Conservation (phyloP, 2,113 vertebrate genomes). For the Neogale vison region DNA sequence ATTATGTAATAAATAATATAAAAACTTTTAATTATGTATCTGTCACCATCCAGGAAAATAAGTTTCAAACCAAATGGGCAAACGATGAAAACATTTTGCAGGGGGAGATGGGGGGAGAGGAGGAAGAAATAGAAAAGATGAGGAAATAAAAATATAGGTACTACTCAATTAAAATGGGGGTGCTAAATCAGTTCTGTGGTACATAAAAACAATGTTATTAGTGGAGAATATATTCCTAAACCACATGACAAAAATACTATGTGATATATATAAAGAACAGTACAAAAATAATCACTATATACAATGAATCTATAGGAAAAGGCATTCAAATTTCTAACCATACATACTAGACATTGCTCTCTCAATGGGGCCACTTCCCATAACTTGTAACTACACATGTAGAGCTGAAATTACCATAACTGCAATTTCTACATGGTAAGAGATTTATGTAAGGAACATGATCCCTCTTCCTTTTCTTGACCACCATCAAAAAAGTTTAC, state of each 20-base stretch:
- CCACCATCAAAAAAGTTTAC: neutral
- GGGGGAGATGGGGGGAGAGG: too few species aligned
- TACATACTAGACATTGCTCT: neutral
- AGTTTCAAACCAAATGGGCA: slow-evolving; percentile 33
- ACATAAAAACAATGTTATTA: slow-evolving; percentile 7
- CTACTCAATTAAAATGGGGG: neutral
- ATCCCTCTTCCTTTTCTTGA: neutral
- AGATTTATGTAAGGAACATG: neutral
- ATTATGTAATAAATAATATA: neutral
- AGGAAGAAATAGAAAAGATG: neutral
- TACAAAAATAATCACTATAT: slow-evolving; percentile 9
- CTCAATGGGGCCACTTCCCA: neutral
- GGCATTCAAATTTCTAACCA: neutral
- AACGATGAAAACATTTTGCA: neutral
- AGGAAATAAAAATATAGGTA: neutral
- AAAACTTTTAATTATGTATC: neutral
- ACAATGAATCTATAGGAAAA: slow-evolving; percentile 14
- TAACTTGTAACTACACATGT: neutral
- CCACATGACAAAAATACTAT: neutral
- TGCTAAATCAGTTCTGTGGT: neutral
- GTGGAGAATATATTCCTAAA: slow-evolving; percentile 22
- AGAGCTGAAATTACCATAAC: neutral
- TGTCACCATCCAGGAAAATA: neutral
- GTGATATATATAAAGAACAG: neutral
- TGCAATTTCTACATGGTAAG: neutral